These are phyloP conservation scores for Fissipunctia ypsillon DNA, from an alignment of 2,888 invertebrate genomes.

Conservation along the genomic window DNA sequence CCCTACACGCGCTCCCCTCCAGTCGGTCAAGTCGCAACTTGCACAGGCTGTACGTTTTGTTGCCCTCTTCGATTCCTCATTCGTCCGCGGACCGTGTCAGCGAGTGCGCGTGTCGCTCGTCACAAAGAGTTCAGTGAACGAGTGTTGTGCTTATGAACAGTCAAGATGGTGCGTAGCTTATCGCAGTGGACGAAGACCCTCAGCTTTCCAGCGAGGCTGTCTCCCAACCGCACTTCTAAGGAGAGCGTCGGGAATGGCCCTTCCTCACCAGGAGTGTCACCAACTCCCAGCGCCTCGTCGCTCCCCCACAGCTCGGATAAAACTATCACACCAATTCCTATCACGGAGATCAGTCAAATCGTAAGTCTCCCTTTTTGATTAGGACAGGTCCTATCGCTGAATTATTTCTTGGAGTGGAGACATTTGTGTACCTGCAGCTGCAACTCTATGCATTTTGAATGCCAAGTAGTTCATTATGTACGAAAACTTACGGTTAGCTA, in stretches of 20 bases:
- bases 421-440: slow-evolving; percentile 68
- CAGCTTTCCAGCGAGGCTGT: slow-evolving; percentile 96
- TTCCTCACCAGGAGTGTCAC: slow-evolving; percentile 90
- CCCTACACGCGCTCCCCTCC: slow-evolving; percentile 71
- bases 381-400: slow-evolving; percentile 39
- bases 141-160: slow-evolving; percentile 87
- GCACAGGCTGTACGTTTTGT: slow-evolving; percentile 81
- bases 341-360: slow-evolving; percentile 93
- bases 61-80: slow-evolving; percentile 78
- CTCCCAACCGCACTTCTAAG: slow-evolving; percentile 95
- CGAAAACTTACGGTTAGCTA: slow-evolving; percentile 71
- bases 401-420: slow-evolving; percentile 57
- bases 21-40: slow-evolving; percentile 83
- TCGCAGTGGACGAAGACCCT: slow-evolving; percentile 97
- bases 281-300: slow-evolving; percentile 91
- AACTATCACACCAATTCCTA: slow-evolving; percentile 90
- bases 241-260: slow-evolving; percentile 92
- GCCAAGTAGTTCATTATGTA: slow-evolving; percentile 75
- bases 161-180: slow-evolving; percentile 96
- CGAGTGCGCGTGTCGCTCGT: slow-evolving; percentile 79
- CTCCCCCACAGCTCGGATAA: slow-evolving; percentile 90
- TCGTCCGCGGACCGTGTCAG: slow-evolving; percentile 82
- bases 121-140: slow-evolving; percentile 83
- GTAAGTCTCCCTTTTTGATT: slow-evolving; percentile 86
- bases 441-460: slow-evolving; percentile 74